Percentiles rank a stretch among this genome's conserved stretches.
phyloP scores from a whole-genome alignment of 2,888 invertebrate species.

The Escarpia spicata region DNA sequence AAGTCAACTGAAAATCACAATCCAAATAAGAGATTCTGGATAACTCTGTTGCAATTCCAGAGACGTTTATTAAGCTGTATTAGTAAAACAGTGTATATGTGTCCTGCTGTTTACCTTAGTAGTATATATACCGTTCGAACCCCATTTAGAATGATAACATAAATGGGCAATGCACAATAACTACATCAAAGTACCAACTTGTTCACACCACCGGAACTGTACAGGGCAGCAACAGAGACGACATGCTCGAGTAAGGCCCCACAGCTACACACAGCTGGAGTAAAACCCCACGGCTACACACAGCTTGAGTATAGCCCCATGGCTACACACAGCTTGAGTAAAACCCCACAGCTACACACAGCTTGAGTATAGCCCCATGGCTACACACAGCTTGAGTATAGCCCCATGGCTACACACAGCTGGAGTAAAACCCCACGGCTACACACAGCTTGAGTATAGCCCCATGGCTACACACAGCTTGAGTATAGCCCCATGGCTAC shows the following conservation, averaged over 20 bases:
- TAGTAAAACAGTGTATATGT: conserved; percentile 13
- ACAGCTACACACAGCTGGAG: background rate
- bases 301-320: too few species aligned
- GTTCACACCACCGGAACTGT: background rate
- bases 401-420: too few species aligned
- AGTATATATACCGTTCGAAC: background rate
- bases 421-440: too few species aligned
- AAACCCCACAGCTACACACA: too few species aligned
- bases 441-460: too few species aligned
- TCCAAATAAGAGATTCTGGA: background rate
- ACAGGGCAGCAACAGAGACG: background rate
- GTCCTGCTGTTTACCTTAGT: background rate
- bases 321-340: too few species aligned
- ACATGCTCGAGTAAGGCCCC: background rate
- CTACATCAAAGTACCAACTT: background rate
- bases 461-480: too few species aligned
- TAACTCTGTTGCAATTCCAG: conserved; percentile 16
- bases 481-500: too few species aligned
- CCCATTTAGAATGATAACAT: conserved; percentile 13
- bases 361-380: too few species aligned
- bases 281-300: too few species aligned
- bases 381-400: too few species aligned
- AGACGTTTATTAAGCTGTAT: conserved; percentile 16
- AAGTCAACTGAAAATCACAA: background rate
- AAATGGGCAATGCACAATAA: conserved; percentile 14